These are phyloP conservation scores for Cetonia aurata DNA, from an alignment of 2,888 invertebrate genomes.

Conservation along the genomic window DNA sequence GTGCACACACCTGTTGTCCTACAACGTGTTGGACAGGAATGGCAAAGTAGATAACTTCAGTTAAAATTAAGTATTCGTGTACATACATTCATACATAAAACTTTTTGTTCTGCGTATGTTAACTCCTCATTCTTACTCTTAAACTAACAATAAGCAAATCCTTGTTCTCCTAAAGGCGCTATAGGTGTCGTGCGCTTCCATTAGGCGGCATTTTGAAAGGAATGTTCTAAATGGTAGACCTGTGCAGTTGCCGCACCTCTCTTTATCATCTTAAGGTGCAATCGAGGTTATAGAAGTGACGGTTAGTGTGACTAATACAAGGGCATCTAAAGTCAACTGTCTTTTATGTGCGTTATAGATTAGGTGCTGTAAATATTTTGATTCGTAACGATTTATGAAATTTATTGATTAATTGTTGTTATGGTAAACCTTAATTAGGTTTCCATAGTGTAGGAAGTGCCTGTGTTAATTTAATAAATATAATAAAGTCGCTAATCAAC, in stretches of 20 bases:
- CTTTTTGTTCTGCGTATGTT: constrained; percentile 13
- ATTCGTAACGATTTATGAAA: too few species aligned
- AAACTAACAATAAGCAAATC: neutral
- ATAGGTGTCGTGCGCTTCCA: constrained; percentile 4
- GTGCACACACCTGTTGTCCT: constrained; percentile 6
- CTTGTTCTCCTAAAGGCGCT: constrained; percentile 14
- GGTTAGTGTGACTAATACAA: constrained; percentile 28
- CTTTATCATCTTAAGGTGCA: constrained; percentile 25
- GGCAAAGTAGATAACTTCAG: neutral
- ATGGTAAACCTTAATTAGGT: too few species aligned
- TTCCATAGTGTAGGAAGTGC: too few species aligned
- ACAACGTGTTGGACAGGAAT: neutral
- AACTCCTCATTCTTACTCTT: constrained; percentile 3
- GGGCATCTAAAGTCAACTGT: constrained; percentile 18
- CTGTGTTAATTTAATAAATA: too few species aligned
- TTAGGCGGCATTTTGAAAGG: constrained; percentile 23
- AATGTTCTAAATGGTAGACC: constrained; percentile 30
- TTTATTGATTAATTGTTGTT: too few species aligned
- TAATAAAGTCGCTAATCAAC: too few species aligned
- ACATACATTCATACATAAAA: neutral
- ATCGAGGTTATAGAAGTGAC: constrained; percentile 35
- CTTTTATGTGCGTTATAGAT: neutral
- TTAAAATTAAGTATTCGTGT: neutral
- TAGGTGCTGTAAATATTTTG: too few species aligned
- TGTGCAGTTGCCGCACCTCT: constrained; percentile 33